Evolutionary conservation across 2,888 invertebrate species (phyloP).

Genomic region (Hermaeophaga mercurialis): DNA sequence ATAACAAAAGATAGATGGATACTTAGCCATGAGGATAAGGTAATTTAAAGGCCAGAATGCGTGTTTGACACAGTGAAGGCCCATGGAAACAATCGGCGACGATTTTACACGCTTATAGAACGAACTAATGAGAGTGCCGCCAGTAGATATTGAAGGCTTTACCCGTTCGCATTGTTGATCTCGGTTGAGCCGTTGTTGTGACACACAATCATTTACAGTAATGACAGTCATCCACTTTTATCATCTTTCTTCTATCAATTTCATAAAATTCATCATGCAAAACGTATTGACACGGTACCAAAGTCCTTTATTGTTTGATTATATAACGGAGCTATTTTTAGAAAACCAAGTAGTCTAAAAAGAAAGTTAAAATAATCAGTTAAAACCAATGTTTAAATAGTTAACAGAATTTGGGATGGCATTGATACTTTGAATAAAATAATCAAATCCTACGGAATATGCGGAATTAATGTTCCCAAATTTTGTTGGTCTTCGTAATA

Average conservation of each 20-base stretch:
- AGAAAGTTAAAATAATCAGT: too few relatives aligned
- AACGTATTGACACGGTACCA: slow-evolving; percentile 7
- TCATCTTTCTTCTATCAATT: slow-evolving; percentile 44
- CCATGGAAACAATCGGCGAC: slow-evolving; percentile 12
- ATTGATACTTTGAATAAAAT: too few relatives aligned
- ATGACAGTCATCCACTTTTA: slow-evolving; percentile 28
- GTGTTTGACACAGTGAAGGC: slow-evolving; percentile 14
- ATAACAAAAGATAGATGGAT: slow-evolving; percentile 5
- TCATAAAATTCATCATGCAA: slow-evolving; percentile 48
- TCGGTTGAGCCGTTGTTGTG: slow-evolving; percentile 4
- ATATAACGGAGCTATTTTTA: neutral
- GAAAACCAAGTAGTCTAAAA: too few relatives aligned
- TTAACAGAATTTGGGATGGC: too few relatives aligned
- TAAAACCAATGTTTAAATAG: too few relatives aligned
- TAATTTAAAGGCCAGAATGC: slow-evolving; percentile 3
- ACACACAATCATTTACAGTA: slow-evolving; percentile 35
- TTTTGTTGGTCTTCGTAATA: too few relatives aligned
- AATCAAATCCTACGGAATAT: too few relatives aligned
- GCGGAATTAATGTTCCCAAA: too few relatives aligned
- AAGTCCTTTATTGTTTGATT: neutral
- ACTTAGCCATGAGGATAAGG: too few relatives aligned
- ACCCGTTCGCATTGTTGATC: neutral
- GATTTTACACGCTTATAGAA: slow-evolving; percentile 10
- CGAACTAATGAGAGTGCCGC: slow-evolving; percentile 2
- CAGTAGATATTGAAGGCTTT: slow-evolving; percentile 2